These are phyloP conservation scores for Sus scrofa DNA, from an alignment of 2,113 vertebrate genomes.

Conservation along the genomic window T2T-Sscrofa CM000824.6:180932501-180933000, in stretches of 20 bases:
- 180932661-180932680: background rate
- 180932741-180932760: background rate
- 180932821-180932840: background rate
- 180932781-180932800: background rate
- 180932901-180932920: background rate
- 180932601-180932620: background rate
- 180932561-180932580: background rate
- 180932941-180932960: background rate
- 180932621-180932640: background rate
- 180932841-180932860: background rate
- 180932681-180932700: slow-evolving; percentile 27
- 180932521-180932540: background rate
- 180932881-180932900: background rate
- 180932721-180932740: slow-evolving; percentile 28
- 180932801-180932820: slow-evolving; percentile 12
- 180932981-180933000: background rate
- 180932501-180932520: background rate
- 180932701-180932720: slow-evolving; percentile 4
- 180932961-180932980: background rate
- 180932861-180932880: background rate
- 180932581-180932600: background rate
- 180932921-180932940: background rate
- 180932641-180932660: background rate
- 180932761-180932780: background rate
- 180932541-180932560: background rate